Conservation (phyloP, 2,113 vertebrate species). For the Telmatochromis sp. region DNA sequence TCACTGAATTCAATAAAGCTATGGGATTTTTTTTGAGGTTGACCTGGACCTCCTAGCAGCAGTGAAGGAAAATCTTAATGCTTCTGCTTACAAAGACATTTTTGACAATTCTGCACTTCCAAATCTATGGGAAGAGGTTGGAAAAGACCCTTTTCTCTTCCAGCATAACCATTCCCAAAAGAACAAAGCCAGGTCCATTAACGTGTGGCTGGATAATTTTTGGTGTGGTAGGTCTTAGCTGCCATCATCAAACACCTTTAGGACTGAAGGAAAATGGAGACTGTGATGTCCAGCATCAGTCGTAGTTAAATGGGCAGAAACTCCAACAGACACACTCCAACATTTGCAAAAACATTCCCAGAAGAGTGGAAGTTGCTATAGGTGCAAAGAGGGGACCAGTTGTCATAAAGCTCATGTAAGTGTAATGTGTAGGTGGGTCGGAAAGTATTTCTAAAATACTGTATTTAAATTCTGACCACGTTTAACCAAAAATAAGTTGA, state of each 20-base stretch:
- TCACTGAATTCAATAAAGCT: not conserved
- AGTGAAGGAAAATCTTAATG: not conserved
- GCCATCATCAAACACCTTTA: not conserved
- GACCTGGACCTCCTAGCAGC: not conserved
- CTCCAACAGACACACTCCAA: not conserved
- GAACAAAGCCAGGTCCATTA: not conserved
- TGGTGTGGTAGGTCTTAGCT: not conserved
- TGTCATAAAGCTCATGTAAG: not conserved
- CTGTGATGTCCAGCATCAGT: not conserved
- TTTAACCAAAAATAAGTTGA: not conserved
- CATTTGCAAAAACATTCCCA: not conserved
- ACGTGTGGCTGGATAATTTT: not conserved
- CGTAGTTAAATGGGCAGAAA: not conserved
- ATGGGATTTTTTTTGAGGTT: rapidly evolving
- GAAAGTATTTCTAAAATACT: not conserved
- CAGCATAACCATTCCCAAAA: not conserved
- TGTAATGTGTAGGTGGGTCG: not conserved
- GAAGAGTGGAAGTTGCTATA: not conserved
- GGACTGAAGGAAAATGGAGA: not conserved
- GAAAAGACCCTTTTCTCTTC: not conserved
- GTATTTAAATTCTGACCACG: not conserved
- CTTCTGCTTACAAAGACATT: not conserved
- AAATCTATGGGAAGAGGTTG: not conserved
- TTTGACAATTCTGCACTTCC: not conserved
- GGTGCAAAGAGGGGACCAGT: not conserved